Percentiles rank a stretch among this genome's conserved stretches.
phyloP scores from a whole-genome alignment of 1,140 invertebrate genomes.

The Drosophila cardini region DNA sequence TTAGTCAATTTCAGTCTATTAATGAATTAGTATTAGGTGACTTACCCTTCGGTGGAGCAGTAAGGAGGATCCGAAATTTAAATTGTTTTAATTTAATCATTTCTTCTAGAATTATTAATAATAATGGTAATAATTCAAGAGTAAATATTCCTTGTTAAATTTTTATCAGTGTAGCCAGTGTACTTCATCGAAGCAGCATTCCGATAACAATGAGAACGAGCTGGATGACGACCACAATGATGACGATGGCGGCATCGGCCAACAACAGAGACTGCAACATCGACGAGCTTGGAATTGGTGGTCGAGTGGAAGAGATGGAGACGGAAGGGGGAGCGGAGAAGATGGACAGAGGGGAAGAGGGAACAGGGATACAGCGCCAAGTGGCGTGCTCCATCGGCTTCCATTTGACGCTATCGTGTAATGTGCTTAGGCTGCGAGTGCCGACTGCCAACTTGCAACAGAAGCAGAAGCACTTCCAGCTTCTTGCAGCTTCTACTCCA shows the following conservation, averaged over 20 bases:
- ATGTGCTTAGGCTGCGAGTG: conserved; percentile 72
- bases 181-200: conserved; percentile 43
- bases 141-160: too few species aligned
- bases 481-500: conserved; percentile 20
- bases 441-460: conserved; percentile 18
- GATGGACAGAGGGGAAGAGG: background rate
- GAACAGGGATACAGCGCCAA: conserved; percentile 32
- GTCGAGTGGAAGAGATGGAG: background rate
- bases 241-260: conserved; percentile 37
- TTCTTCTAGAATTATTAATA: too few species aligned
- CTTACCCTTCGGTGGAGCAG: too few species aligned
- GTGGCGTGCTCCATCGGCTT: conserved; percentile 55
- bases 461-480: conserved; percentile 42
- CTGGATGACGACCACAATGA: conserved; percentile 49
- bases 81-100: too few species aligned
- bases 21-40: too few species aligned
- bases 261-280: conserved; percentile 20
- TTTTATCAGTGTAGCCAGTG: background rate
- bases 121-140: too few species aligned
- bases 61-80: too few species aligned
- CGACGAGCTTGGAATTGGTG: conserved; percentile 3
- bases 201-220: conserved; percentile 74
- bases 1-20: too few species aligned
- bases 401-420: conserved; percentile 82
- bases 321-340: too few species aligned